These are phyloP conservation scores for Rhea pennata DNA, from an alignment of 2,113 vertebrate genomes.

Conservation along the genomic window DNA sequence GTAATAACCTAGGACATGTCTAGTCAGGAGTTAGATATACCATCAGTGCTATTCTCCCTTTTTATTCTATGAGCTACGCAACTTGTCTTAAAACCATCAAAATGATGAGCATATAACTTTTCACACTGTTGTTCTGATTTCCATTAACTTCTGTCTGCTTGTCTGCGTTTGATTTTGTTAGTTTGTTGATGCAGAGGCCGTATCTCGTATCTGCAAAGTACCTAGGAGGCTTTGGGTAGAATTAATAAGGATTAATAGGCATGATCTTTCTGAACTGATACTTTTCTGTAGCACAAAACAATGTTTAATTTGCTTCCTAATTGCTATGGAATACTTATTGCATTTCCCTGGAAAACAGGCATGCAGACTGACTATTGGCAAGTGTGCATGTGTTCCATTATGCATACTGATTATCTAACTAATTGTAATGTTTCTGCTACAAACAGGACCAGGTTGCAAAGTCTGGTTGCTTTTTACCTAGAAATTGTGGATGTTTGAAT, in stretches of 20 bases:
- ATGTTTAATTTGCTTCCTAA: background rate
- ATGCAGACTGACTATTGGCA: background rate
- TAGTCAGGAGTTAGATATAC: background rate
- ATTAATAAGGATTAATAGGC: background rate
- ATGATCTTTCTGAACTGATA: rapidly evolving
- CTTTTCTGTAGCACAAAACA: rapidly evolving
- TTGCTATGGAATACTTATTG: background rate
- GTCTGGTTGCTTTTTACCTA: background rate
- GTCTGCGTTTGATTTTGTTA: background rate
- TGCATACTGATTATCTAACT: rapidly evolving
- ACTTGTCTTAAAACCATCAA: constrained; percentile 37
- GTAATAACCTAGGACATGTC: background rate
- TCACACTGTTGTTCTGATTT: background rate
- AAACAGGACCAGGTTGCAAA: background rate
- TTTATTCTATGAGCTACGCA: background rate
- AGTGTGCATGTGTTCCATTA: no score
- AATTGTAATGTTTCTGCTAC: background rate
- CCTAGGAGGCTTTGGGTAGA: background rate
- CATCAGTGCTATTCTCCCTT: background rate
- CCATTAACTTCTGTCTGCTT: background rate
- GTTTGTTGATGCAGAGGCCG: background rate
- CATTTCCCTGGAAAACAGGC: background rate
- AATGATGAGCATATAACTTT: constrained; percentile 53
- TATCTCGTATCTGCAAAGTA: rapidly evolving
- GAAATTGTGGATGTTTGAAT: background rate